phyloP scores from a whole-genome alignment of 2,888 invertebrate genomes.

The Arctia plantaginis region DNA sequence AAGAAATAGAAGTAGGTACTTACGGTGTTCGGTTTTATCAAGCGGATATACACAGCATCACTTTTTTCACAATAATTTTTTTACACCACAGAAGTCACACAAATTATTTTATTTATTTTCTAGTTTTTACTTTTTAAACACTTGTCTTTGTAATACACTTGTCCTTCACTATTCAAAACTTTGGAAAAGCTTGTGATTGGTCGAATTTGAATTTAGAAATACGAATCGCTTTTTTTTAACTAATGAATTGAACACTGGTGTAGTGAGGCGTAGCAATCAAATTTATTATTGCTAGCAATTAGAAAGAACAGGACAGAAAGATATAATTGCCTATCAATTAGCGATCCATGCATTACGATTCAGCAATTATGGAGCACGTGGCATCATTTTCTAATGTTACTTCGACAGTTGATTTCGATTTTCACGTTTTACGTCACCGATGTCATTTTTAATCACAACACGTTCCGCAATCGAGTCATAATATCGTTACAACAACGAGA shows the following conservation, averaged over 20 bases:
- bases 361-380: constrained; percentile 78
- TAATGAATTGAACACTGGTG: constrained; percentile 43
- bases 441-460: constrained; percentile 76
- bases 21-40: constrained; percentile 72
- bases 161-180: constrained; percentile 45
- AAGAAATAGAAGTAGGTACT: constrained; percentile 56
- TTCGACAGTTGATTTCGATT: constrained; percentile 49
- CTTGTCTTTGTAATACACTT: constrained; percentile 57
- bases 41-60: constrained; percentile 75
- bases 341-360: constrained; percentile 72
- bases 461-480: constrained; percentile 51
- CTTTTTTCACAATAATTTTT: constrained; percentile 69
- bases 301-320: constrained; percentile 75
- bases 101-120: constrained; percentile 37
- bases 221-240: constrained; percentile 40
- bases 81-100: constrained; percentile 71
- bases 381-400: constrained; percentile 71
- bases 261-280: constrained; percentile 61
- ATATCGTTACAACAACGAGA: constrained; percentile 53
- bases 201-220: constrained; percentile 42
- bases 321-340: constrained; percentile 79
- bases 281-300: constrained; percentile 71
- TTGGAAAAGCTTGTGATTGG: constrained; percentile 32
- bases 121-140: constrained; percentile 46
- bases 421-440: constrained; percentile 75